Evolutionary conservation across 2,888 invertebrate genomes (phyloP), one percentile per base, ranked within the genome.

Genomic region (Galeruca laticollis): DNA sequence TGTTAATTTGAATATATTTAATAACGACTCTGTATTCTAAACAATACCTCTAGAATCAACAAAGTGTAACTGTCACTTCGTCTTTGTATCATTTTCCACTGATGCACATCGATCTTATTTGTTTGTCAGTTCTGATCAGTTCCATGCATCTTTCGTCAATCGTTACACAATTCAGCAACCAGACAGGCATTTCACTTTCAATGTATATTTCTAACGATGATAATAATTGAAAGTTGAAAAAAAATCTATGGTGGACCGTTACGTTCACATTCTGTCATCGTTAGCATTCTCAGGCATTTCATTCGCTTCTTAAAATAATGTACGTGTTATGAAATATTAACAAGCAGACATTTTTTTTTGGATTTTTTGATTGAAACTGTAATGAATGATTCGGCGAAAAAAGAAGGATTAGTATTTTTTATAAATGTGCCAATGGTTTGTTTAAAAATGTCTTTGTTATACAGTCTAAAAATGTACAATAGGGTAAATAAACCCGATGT

Each of bases 61-160:
- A 26, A n/a, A 20, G 20, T 62, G 35, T 21, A 20, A 26, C 49
- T 9, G 51, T 15, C 47, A 51, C 61, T 61, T 61, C 33, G 15
- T 51, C 35, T 9, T 20, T 20, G 51, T 13, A 61, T 61, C 35
- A 51, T 51, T 61, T 51, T 33, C 33, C 61, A 51, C 33, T n/a
- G 47, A 60, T 33, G 6, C 31, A 26, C 43, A 63, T 63, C 54
- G 54, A 47, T n/a, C n/a, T n/a, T n/a, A n/a, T 54, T 61, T 61
- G 21, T 37, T 40, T 63, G 63, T 63, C 63, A 54, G 33, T 31
- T 51, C 26, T 51, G 62, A 62, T 62, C 62, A 54, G 26, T 18
- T 33, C 33, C 33, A 63, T 63, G 63, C 43, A 63, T 63, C 63
- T 63, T 63, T 63, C 54, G 63, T 63, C 63, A 63, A 63, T 63